Evolutionary conservation across 2,797 vertebrate species (phyloP).

Genomic region (Kryptolebias ocellatus): DNA sequence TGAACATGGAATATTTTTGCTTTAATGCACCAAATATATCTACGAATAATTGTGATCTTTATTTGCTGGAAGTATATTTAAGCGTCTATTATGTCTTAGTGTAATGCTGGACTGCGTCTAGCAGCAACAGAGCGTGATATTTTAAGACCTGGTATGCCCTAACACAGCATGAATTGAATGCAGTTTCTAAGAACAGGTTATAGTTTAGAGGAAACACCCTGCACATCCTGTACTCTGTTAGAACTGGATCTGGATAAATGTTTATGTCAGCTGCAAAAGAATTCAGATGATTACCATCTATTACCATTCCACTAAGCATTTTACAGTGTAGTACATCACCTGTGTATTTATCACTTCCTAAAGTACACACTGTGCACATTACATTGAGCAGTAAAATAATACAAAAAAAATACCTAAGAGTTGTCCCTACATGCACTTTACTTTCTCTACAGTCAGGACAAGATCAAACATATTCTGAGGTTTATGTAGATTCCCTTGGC

Average conservation of each 20-base stretch:
- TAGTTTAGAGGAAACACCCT: constrained; percentile 35
- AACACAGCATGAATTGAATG: constrained; percentile 15
- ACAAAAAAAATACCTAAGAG: not conserved
- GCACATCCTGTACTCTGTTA: constrained; percentile 39
- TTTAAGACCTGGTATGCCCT: constrained; percentile 38
- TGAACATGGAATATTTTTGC: too few relatives aligned
- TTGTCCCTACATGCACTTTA: not conserved
- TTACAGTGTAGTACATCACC: constrained; percentile 22
- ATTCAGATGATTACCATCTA: constrained; percentile 65
- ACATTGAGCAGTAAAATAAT: constrained; percentile 8
- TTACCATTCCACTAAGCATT: constrained; percentile 47
- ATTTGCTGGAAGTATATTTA: not conserved
- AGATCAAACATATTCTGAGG: constrained; percentile 45
- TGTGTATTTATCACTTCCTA: constrained; percentile 48
- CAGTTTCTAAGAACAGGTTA: constrained; percentile 47
- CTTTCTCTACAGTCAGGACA: constrained; percentile 32
- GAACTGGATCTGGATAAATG: constrained; percentile 58
- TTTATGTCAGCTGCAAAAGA: constrained; percentile 50
- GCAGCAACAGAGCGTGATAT: constrained; percentile 19
- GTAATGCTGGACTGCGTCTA: constrained; percentile 15
- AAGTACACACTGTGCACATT: constrained; percentile 2
- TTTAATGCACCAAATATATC: not conserved
- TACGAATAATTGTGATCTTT: not conserved
- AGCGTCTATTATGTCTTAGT: not conserved
- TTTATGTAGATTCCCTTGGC: constrained; percentile 21